Evolutionary conservation across 2,797 vertebrate genomes (phyloP), one percentile per base, ranked within the genome.

Genomic region (Bucorvus abyssinicus): DNA sequence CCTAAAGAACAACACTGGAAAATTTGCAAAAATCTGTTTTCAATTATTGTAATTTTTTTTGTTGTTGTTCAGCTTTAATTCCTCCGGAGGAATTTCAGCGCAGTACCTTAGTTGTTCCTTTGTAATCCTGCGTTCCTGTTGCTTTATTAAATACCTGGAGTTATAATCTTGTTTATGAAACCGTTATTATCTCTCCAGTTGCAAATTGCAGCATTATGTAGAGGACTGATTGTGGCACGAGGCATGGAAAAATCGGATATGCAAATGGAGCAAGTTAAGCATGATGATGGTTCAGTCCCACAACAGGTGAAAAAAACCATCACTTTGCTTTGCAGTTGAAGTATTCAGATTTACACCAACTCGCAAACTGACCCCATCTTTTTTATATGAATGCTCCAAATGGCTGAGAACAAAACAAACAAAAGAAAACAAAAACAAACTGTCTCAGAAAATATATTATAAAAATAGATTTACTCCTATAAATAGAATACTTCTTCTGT

Each of bases 121-220:
- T 87, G 56, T 77, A 94, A 89, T 92, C 91, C 55, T 84, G 70
- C 85, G 64, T 89, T 95, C 91, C 89, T 4, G 47, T 88, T 95
- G 92, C 87, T 96, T 95, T 96, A 94, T 95, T 95, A 95, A 95
- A 95, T 95, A 96, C 92, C 90, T 95, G 94, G 90, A 95, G 79
- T 96, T 92, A 91, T 96, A 94, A 92, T 96, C 91, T 95, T 92
- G 78, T 95, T 97, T 95, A 91, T 96, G 90, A 94, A 94, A 96
- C 97, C 50, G 29, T 94, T 88, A 97, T 96, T 97, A 97, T 96
- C 93, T 96, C 91, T 96, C 89, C 90, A 95, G 94, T 97, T 96
- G 92, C 91, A 95, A 97, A 96, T 92, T 96, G 90, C 92, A 85
- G 84, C 79, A 12, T 89, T 95, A 93, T 36, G 4, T 96, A 93